Base-by-base conservation (phyloP, 2,888 invertebrate species). In the Trissoscelio sp. region DNA sequence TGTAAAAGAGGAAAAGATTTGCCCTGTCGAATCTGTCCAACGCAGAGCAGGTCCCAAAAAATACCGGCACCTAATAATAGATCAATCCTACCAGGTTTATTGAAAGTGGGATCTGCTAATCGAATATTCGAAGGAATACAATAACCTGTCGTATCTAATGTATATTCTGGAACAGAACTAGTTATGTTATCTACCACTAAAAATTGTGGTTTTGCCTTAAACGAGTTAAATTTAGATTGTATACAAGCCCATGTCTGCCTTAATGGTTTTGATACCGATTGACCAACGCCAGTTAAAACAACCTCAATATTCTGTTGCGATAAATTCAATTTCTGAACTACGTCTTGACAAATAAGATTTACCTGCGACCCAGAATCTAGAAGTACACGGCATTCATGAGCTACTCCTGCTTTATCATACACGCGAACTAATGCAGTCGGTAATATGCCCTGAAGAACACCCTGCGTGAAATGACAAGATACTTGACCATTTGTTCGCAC, bases 351-450 rank as follows among this genome's bases (percentile, higher is more conserved):
- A 14, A 51, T 51, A 55, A 55, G 18, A 34, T 55, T 55, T 6
- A 16, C 55, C 18, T 55, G 55, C 16, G 55, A 55, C 0, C 55
- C 55, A 9, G 34, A 34, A 16, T 55, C 55, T 1, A 55, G 18
- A 9, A 55, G 55, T 0, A 34, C 55, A 6, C 55, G 31, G 9
- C 34, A 55, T 9, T 55, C 34, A 16, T 16, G 55, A 34, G 11
- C 31, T 3, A 3, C 12, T 12, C 51, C 51, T 5, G 12, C 2
- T n/a, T 5, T 48, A 28, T 51, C 51, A 22, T 28, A 12, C 2
- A 51, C 14, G 5, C 6, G 24, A 2, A 51, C 28, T 3, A 51
- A 0, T 12, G 51, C 51, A 28, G 51, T 51, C 3, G 51, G 28
- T 28, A 51, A 28, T 51, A 51, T 28, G 28, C 11, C 51, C 12